Evolutionary conservation across 2,888 invertebrate species (phyloP), one percentile per base, ranked within the genome.

Genomic region (Ochlodes sylvanus): DNA sequence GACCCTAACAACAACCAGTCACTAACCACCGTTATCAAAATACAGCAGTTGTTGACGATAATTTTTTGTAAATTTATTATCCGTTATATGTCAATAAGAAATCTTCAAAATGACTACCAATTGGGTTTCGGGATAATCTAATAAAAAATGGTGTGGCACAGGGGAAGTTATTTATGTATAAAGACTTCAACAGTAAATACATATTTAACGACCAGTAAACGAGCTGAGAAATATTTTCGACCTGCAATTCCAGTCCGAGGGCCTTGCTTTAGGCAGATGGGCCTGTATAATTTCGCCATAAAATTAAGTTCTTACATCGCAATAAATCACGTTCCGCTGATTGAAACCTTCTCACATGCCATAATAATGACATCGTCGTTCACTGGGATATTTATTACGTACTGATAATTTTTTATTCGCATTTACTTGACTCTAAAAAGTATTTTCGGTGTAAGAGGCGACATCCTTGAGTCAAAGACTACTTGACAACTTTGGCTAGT

Each of bases 241-340:
- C 55, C 19, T 15, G 61, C 61, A 44, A 61, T 61, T 44, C 60
- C 32, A 52, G 65, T 55, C 32, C 7, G 12, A 38, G 67, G 41
- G 55, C 42, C 54, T 66, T 60, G 60, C 60, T 61, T 54, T 61
- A 55, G 55, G 67, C 61, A 67, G 67, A 61, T 67, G 67, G 55
- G 34, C 61, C 61, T 68, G 72, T 70, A 74, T 74, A 74, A 73
- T 72, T 71, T 65, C 54, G 32, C 54, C 71, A 70, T 72, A 68
- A 62, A 70, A 73, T 74, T 69, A 70, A 72, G 56, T 72, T 69
- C 69, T 69, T 70, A 67, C 68, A 65, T 57, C 67, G 71, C 47
- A 63, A 71, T 71, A 69, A 73, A 70, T 73, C 73, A 72, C 55
- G 55, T 21, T 61, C 57, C 55, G 73, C 56, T 71, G 73, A 74